Evolutionary conservation across 2,113 vertebrate species (phyloP).

Genomic region (Theropithecus gelada): DNA sequence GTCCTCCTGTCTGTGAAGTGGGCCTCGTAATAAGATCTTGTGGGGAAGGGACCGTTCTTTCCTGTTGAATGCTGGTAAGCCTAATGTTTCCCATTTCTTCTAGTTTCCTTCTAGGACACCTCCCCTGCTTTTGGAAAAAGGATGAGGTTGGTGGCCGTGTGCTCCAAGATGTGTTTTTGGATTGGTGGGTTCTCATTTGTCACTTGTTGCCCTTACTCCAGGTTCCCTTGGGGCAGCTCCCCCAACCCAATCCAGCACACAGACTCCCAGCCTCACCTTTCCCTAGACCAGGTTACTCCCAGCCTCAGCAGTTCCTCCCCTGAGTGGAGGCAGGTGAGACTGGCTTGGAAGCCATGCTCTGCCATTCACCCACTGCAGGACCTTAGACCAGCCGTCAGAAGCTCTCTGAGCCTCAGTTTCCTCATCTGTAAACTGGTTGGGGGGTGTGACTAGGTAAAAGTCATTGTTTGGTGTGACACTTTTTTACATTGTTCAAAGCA

Average conservation of each 20-base stretch:
- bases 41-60: not conserved
- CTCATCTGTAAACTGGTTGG: not conserved
- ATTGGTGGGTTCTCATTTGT: slow-evolving; percentile 82
- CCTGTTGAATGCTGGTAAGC: accelerated
- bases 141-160: slow-evolving; percentile 70
- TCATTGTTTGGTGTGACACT: not conserved
- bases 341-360: not conserved
- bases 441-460: too few relatives aligned
- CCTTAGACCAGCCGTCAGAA: not conserved
- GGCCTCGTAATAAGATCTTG: not conserved
- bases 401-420: not conserved
- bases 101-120: slow-evolving; percentile 87
- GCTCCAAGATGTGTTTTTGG: slow-evolving; percentile 78
- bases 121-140: slow-evolving; percentile 80
- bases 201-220: not conserved
- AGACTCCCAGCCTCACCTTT: not conserved
- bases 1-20: not conserved
- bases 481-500: not conserved
- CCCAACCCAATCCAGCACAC: not conserved
- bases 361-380: not conserved
- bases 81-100: slow-evolving; percentile 47
- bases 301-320: not conserved
- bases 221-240: not conserved
- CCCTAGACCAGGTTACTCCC: not conserved
- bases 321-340: not conserved